These are phyloP conservation scores for Tokudaia tokunoshimensis DNA, from an alignment of 2,797 vertebrate genomes.

Conservation along the genomic window DNA sequence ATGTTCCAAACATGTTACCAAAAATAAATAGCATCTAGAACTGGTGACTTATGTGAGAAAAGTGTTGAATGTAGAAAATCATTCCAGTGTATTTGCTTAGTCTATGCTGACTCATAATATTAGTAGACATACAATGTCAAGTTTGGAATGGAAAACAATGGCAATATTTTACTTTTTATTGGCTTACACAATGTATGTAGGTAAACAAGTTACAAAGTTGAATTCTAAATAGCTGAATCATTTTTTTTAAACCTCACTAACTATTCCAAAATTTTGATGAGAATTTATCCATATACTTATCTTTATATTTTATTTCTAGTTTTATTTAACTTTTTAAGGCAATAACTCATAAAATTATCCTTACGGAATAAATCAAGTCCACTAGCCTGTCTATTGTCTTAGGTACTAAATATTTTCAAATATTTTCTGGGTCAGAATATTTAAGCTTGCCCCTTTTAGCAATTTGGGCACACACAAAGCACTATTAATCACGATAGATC, in stretches of 20 bases:
- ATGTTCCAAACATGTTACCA: background rate
- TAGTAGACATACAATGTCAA: background rate
- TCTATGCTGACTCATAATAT: background rate
- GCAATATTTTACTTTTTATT: background rate
- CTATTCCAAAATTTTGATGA: background rate
- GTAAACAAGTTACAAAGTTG: background rate
- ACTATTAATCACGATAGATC: background rate
- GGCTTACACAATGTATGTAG: slow-evolving; percentile 6
- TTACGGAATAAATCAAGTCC: background rate
- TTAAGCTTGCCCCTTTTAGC: background rate
- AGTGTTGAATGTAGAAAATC: background rate
- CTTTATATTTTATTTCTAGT: background rate
- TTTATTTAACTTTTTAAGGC: background rate
- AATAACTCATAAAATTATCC: background rate
- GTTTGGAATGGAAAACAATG: background rate
- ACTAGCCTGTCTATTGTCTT: background rate
- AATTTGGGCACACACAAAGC: background rate
- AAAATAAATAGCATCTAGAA: slow-evolving; percentile 44
- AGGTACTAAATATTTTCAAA: background rate
- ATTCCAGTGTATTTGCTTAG: background rate
- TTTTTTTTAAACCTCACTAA: background rate
- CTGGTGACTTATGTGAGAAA: background rate
- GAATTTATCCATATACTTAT: background rate
- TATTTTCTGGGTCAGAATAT: background rate
- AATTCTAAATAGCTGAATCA: background rate